Conservation (phyloP, 2,797 vertebrate species). For the Sebastes vulpes region DNA sequence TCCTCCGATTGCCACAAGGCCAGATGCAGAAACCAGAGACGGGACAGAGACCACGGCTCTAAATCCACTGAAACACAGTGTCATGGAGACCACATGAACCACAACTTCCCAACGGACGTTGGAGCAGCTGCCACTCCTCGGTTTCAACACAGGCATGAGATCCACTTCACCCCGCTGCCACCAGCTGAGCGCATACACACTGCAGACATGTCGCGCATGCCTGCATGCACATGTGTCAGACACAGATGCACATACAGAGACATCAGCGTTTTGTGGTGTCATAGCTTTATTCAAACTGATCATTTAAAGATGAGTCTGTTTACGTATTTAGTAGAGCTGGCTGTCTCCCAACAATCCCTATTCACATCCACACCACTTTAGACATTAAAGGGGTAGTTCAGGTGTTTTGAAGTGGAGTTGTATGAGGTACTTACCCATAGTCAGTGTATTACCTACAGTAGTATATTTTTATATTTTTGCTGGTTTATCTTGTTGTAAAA, state of each 20-base stretch:
- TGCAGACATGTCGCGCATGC: slow-evolving; percentile 9
- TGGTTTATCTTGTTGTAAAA: neutral
- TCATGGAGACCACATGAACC: slow-evolving; percentile 46
- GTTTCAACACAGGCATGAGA: slow-evolving; percentile 48
- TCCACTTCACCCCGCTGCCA: slow-evolving; percentile 28
- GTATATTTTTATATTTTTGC: neutral
- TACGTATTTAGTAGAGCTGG: neutral
- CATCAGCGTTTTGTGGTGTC: neutral
- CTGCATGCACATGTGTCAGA: slow-evolving; percentile 30
- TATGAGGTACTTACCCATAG: neutral
- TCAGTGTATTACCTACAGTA: neutral
- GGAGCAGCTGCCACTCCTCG: slow-evolving; percentile 70
- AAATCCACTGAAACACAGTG: slow-evolving; percentile 47
- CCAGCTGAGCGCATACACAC: slow-evolving; percentile 9
- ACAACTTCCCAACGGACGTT: slow-evolving; percentile 30
- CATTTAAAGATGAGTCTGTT: neutral
- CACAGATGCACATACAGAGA: slow-evolving; percentile 3
- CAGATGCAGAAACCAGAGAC: slow-evolving; percentile 64
- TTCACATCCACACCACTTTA: neutral
- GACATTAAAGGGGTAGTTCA: neutral
- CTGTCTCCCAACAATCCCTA: neutral
- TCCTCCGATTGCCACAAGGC: slow-evolving; percentile 5
- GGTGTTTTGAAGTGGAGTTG: neutral
- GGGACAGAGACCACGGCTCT: slow-evolving; percentile 14
- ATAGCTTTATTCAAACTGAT: neutral